Base-by-base conservation (phyloP, 1,140 invertebrate genomes). In the Zaprionus nigranus region DNA sequence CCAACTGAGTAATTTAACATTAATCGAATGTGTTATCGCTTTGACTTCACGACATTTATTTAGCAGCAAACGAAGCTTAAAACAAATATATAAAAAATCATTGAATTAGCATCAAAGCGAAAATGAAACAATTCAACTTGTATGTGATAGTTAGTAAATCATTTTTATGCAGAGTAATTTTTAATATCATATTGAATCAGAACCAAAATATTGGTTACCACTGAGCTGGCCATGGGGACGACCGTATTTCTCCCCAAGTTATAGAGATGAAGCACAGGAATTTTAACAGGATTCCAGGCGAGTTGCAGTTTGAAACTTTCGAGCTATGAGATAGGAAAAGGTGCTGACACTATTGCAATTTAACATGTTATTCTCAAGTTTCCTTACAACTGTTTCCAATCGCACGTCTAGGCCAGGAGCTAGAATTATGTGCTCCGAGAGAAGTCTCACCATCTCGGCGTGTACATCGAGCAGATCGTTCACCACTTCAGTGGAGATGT, bases 131-230 rank as follows among this genome's bases (percentile, higher is more conserved):
- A 28, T 28, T 28, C 7, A 7, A 7, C 6, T 28, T 28, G 28
- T 9, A 30, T 9, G 2, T 30, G 30, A 11, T 34, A 34, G 9
- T 34, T 11, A 30, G 1, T 30, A 34, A 3, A 11, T 3, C 9
- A 3, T 11, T 11, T 34, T 34, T 11, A 34, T 34, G 30, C 9
- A 3, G 30, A 34, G 30, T 34, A 46, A 36, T 58, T 28, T n/a
- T 34, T n/a, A 9, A 40, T 7, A 12, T 84, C 78, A 56, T 84
- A 80, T 46, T 84, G 82, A 15, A 85, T 57, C 1, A 85, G 49
- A n/a, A 85, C 61, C 30, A 85, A 13, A 1, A 75, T 58, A 22
- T 62, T 71, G 0, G 34, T 46, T 9, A 85, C 1, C 12, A 85
- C 4, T 1, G 82, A 84, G 40, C 68, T 81, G 11, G 24, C 56